Percentiles rank a stretch among this genome's conserved stretches.
Conservation (phyloP, 2,888 invertebrate genomes). For the Machimus atricapillus region DNA sequence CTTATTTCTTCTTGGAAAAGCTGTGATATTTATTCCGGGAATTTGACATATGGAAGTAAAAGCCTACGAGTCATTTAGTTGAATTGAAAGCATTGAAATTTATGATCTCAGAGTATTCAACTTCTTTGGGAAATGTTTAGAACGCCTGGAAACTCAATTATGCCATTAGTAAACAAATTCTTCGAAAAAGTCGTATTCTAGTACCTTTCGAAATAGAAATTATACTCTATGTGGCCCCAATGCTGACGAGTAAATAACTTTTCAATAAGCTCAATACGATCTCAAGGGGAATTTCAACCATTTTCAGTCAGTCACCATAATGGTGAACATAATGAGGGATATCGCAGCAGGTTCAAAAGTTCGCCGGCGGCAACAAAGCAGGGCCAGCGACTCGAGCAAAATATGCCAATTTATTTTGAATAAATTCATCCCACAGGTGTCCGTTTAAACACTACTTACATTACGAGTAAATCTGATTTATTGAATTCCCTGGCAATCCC, state of each 20-base stretch:
- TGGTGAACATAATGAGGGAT: not conserved
- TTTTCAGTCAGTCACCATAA: not conserved
- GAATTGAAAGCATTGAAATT: too few relatives aligned
- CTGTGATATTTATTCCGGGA: too few relatives aligned
- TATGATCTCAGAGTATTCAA: too few relatives aligned
- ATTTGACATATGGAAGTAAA: too few relatives aligned
- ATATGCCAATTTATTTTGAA: not conserved
- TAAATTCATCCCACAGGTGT: constrained; percentile 15
- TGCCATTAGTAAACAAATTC: too few relatives aligned
- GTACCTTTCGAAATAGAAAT: not conserved
- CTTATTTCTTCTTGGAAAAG: too few relatives aligned
- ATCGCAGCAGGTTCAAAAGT: not conserved
- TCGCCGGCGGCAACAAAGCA: not conserved
- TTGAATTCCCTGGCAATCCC: not conserved
- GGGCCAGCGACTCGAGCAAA: not conserved
- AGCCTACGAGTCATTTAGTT: too few relatives aligned
- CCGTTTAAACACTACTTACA: not conserved
- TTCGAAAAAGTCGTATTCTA: too few relatives aligned
- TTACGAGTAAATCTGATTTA: constrained; percentile 13
- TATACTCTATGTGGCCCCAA: not conserved
- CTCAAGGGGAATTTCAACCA: not conserved
- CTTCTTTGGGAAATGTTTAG: too few relatives aligned
- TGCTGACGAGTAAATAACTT: not conserved
- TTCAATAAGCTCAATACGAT: not conserved
- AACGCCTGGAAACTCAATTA: too few relatives aligned